Conservation (phyloP, 2,113 vertebrate species). For the Amphiprion ocellaris region DNA sequence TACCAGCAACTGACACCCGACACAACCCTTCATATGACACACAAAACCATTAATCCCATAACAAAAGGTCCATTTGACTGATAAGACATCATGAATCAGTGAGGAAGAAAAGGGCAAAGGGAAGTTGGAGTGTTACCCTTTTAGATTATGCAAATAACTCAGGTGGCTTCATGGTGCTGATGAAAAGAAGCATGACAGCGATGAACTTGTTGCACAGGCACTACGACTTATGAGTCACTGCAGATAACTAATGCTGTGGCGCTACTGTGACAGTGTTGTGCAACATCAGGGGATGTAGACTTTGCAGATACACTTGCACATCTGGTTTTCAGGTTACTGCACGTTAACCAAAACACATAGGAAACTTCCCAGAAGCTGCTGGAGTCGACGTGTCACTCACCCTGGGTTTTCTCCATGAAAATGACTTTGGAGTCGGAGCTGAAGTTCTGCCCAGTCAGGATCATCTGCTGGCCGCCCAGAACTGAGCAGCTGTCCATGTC, state of each 20-base stretch:
- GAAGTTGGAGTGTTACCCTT: slow-evolving; percentile 64
- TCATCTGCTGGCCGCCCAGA: slow-evolving; percentile 98
- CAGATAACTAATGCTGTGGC: background rate
- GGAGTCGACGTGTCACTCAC: slow-evolving; percentile 78
- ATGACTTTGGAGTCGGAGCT: slow-evolving; percentile 97
- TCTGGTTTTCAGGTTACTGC: background rate
- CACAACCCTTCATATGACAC: slow-evolving; percentile 4
- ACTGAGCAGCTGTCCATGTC: slow-evolving; percentile 95
- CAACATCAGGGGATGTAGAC: slow-evolving; percentile 14
- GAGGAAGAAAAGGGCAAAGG: slow-evolving; percentile 52
- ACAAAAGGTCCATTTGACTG: slow-evolving; percentile 41
- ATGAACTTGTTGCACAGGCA: background rate
- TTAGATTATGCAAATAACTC: slow-evolving; percentile 65
- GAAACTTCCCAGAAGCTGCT: too few species aligned
- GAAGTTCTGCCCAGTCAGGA: slow-evolving; percentile 97
- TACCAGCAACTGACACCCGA: background rate
- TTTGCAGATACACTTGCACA: background rate
- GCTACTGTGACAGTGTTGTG: background rate
- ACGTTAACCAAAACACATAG: background rate
- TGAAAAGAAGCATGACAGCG: slow-evolving; percentile 15
- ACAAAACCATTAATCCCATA: slow-evolving; percentile 5
- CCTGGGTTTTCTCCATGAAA: slow-evolving; percentile 95
- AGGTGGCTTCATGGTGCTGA: background rate
- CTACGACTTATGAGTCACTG: slow-evolving; percentile 1
- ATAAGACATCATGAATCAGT: slow-evolving; percentile 44